Evolutionary conservation across 2,888 invertebrate species (phyloP), one percentile per base, ranked within the genome.

Genomic region (Crossocerus cetratus): DNA sequence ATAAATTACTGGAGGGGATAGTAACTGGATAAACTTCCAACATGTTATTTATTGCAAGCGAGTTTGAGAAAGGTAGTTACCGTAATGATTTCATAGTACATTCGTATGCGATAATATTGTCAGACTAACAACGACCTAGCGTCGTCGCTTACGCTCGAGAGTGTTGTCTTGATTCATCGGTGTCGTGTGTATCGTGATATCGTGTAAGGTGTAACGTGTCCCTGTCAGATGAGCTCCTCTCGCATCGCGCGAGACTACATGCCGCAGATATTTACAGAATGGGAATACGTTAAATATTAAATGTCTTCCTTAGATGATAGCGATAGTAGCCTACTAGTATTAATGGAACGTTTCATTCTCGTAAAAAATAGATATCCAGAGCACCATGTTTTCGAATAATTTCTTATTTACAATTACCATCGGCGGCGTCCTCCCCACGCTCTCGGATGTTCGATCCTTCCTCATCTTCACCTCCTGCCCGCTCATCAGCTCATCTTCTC

Each of bases 1-100:
- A 32, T 8, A 32, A 32, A 18, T n/a, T 0, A 43, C 54, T 67
- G 65, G 63, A 69, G 74, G 42, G 42, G 8, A 4, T 1, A 44
- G 11, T 3, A 55, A 62, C 54, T 8, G 5, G 54, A 18, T 67
- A 80, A 82, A 84, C 86, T 89, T 88, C 83, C 84, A 87, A 87
- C 84, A 80, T 87, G 85, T 87, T 88, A 88, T 87, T 89, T 89
- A 89, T 89, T 89, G 86, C 85, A 89, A 89, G 89, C 89, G 86
- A 87, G 87, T 85, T 88, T 86, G 85, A 88, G 84, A 86, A 89
- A 87, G 82, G 86, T 88, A 88, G 86, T 88, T 88, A 87, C 87
- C 84, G 83, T 89, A 88, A 86, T 87, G 86, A 83, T 84, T 88
- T 85, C 84, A 83, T 87, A 85, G 83, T 88, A 88, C 84, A 88